Conservation (phyloP, 2,113 vertebrate species). For the Psettodes erumei region DNA sequence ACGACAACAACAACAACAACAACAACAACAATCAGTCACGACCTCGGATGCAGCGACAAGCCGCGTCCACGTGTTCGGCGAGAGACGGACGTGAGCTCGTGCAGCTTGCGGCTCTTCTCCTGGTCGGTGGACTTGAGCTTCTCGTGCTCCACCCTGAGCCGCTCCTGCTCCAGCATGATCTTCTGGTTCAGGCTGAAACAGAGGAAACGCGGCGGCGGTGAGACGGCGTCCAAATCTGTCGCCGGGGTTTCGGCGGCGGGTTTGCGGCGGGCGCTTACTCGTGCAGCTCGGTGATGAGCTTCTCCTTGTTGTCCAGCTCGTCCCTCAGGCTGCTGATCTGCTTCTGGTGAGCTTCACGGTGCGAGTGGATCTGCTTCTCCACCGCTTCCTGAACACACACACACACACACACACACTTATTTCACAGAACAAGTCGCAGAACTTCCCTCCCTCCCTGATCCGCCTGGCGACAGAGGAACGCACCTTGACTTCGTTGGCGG, state of each 20-base stretch:
- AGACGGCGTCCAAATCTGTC: no score
- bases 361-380: conserved; percentile 96
- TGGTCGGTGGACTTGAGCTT: conserved; percentile 94
- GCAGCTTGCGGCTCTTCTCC: conserved; percentile 95
- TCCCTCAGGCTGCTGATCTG: conserved; percentile 96
- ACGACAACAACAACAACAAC: background rate
- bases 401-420: background rate
- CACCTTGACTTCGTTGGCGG: conserved; percentile 96
- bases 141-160: conserved; percentile 94
- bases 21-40: background rate
- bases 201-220: no score
- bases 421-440: background rate
- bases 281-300: conserved; percentile 95
- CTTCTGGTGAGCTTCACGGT: conserved; percentile 96
- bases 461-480: conserved; percentile 1
- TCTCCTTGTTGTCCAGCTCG: conserved; percentile 95
- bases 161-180: conserved; percentile 97
- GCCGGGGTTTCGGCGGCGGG: no score
- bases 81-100: conserved; percentile 92
- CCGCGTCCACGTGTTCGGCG: no score
- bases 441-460: no score
- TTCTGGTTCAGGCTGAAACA: conserved; percentile 93
- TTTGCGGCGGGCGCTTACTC: no score
- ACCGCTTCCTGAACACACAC: conserved; percentile 89
- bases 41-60: no score